Base-by-base conservation (phyloP, 2,113 vertebrate genomes). In the Apodemus speciosus region DNA sequence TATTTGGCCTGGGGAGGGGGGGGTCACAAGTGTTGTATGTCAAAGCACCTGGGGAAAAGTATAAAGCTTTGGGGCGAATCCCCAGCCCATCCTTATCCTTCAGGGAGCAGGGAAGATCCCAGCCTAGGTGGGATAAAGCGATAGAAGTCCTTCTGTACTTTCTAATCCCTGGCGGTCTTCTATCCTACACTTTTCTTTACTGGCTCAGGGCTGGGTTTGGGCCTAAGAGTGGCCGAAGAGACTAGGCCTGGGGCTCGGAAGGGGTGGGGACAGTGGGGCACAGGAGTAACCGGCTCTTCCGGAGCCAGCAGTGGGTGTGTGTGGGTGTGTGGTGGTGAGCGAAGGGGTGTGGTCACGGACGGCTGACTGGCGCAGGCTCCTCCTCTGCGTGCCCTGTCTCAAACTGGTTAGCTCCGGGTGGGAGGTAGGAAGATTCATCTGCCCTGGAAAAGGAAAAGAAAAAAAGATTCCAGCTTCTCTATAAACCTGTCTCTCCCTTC, bases 261-360 rank as follows among this genome's bases (percentile, higher is more conserved):
- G 95, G 91, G 96, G 97, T 96, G 95, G 96, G 94, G 75, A 92
- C 69, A 89, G 72, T 93, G 66, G 93, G 91, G 91, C 95, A 96
- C 97, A 92, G 85, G 96, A 97, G 96, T 96, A 97, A 97, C 96
- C 95, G 97, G 95, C 96, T 96, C 95, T 97, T 97, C 96, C 95
- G 93, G 95, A 93, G 93, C 91, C 91, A 13, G 87, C 56, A 6
- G 96, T 91, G 96, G 92, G 97, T 96, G 96, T 91, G 95, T 95
- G 97, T 96, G 96, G 94, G 96, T 90, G 96, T 92, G 94, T 32
- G 72, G 73, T 30, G 81, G 92, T 13, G 75, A 81, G 77, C 73
- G 69, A 0, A 76, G 77, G 80, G 96, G 97, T 80, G 95, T 96
- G 96, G 94, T 62, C 20, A 89, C 60, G 60, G 88, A 84, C 84